Evolutionary conservation across 2,797 vertebrate species (phyloP).

Genomic region (Capromys pilorides): DNA sequence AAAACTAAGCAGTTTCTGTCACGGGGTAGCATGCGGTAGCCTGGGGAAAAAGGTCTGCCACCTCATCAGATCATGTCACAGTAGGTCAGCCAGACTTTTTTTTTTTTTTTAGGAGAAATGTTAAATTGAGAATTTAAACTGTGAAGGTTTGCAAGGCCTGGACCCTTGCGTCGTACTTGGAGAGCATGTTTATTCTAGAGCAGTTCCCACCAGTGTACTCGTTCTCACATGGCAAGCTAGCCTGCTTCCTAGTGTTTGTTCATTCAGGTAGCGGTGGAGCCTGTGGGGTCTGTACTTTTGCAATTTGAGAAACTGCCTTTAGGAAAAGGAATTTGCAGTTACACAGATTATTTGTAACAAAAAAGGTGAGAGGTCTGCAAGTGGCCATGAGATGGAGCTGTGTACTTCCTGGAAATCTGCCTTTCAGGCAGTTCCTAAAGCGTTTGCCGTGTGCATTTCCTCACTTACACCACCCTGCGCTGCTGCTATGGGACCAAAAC

Average conservation of each 20-base stretch:
- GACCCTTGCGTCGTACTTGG: not conserved
- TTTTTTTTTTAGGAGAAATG: not conserved
- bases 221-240: not conserved
- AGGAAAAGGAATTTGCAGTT: not conserved
- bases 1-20: not conserved
- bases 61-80: not conserved
- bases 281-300: not conserved
- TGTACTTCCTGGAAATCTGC: not conserved
- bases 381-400: not conserved
- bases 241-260: not conserved
- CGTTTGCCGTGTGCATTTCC: not conserved
- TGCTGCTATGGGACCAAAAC: not conserved
- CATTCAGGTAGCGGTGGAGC: not conserved
- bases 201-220: not conserved
- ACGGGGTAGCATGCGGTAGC: too few species aligned
- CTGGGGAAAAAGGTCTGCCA: not conserved
- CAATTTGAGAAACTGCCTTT: not conserved
- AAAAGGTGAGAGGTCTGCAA: not conserved
- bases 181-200: not conserved
- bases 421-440: not conserved
- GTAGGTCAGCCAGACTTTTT: not conserved
- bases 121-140: not conserved
- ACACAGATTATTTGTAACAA: constrained; percentile 13
- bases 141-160: not conserved
- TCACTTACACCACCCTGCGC: not conserved